phyloP scores from a whole-genome alignment of 1,140 invertebrate genomes.

The Drosophila ogumai region DNA sequence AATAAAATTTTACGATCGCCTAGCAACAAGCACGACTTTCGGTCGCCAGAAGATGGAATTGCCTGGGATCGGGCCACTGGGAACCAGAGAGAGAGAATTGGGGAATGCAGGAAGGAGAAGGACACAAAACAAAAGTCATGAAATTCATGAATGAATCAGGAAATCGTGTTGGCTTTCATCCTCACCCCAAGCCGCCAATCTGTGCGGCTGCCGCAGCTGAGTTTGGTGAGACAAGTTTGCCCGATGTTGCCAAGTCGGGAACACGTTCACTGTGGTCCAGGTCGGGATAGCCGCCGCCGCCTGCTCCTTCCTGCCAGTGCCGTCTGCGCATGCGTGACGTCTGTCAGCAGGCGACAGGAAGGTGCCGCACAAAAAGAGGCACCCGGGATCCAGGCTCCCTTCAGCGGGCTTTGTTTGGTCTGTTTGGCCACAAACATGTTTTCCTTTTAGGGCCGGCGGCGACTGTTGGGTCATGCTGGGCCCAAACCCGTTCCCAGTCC shows the following conservation, averaged over 20 bases:
- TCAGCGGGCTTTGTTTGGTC: slow-evolving; percentile 29
- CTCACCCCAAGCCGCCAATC: slow-evolving; percentile 26
- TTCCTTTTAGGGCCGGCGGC: slow-evolving; percentile 60
- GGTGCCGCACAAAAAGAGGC: slow-evolving; percentile 52
- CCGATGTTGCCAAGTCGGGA: slow-evolving; percentile 52
- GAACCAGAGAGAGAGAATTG: not conserved
- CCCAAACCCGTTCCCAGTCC: slow-evolving; percentile 62
- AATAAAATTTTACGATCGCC: slow-evolving; percentile 73
- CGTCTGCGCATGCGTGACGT: slow-evolving; percentile 69
- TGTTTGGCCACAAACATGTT: slow-evolving; percentile 70
- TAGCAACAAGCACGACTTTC: slow-evolving; percentile 64
- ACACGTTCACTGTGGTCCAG: slow-evolving; percentile 51
- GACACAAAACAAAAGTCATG: slow-evolving; percentile 73
- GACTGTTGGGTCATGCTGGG: slow-evolving; percentile 55
- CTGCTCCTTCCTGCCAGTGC: not conserved
- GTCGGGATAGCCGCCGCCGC: slow-evolving; percentile 3
- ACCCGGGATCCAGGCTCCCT: slow-evolving; percentile 23
- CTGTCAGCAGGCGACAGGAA: slow-evolving; percentile 59
- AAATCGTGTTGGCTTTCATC: slow-evolving; percentile 65
- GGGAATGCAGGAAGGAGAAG: slow-evolving; percentile 27
- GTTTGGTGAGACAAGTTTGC: slow-evolving; percentile 26
- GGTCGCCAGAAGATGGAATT: slow-evolving; percentile 18
- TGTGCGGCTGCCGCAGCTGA: slow-evolving; percentile 11
- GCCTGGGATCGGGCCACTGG: slow-evolving; percentile 1
- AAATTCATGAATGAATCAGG: slow-evolving; percentile 81